These are phyloP conservation scores for Drosophila mauritiana DNA, from an alignment of 1,140 invertebrate species.

Conservation along the genomic window DNA sequence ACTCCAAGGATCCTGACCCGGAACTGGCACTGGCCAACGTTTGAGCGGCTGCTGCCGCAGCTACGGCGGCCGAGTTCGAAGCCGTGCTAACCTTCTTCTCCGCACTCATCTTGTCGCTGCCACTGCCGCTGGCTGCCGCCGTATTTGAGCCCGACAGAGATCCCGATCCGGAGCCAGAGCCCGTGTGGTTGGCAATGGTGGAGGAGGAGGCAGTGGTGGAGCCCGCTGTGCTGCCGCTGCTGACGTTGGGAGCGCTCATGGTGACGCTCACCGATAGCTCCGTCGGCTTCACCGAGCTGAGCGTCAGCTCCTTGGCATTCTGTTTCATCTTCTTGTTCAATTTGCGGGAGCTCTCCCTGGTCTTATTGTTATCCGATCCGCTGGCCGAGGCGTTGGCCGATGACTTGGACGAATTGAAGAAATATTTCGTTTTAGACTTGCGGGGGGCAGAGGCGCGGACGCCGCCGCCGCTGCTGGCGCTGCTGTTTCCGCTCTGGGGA, in stretches of 20 bases:
- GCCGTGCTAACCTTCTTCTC: constrained; percentile 43
- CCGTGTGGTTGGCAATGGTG: constrained; percentile 23
- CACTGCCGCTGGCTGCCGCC: constrained; percentile 12
- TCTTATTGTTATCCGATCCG: constrained; percentile 73
- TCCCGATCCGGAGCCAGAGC: constrained; percentile 28
- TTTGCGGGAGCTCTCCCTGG: constrained; percentile 64
- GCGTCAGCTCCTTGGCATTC: constrained; percentile 78
- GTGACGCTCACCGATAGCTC: constrained; percentile 58
- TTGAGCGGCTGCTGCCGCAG: constrained; percentile 4
- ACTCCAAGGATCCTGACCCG: constrained; percentile 5
- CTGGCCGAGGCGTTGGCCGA: constrained; percentile 77
- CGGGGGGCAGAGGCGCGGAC: constrained; percentile 42
- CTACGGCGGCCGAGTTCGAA: constrained; percentile 17
- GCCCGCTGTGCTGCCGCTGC: constrained; percentile 25
- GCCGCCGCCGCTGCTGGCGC: constrained; percentile 72
- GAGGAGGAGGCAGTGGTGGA: constrained; percentile 20
- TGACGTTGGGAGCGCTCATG: constrained; percentile 15
- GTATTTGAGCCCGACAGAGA: constrained; percentile 26
- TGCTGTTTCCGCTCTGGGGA: constrained; percentile 70
- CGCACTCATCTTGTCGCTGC: constrained; percentile 23
- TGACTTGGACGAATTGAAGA: constrained; percentile 74
- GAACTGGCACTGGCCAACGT: constrained; percentile 6
- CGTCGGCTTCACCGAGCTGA: constrained; percentile 73
- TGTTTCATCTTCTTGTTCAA: constrained; percentile 77
- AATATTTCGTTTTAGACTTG: constrained; percentile 77